A percentile compares a stretch with the other conserved stretches of the same genome.
Conservation (phyloP, 2,113 vertebrate genomes). For the Lepus timidus region DNA sequence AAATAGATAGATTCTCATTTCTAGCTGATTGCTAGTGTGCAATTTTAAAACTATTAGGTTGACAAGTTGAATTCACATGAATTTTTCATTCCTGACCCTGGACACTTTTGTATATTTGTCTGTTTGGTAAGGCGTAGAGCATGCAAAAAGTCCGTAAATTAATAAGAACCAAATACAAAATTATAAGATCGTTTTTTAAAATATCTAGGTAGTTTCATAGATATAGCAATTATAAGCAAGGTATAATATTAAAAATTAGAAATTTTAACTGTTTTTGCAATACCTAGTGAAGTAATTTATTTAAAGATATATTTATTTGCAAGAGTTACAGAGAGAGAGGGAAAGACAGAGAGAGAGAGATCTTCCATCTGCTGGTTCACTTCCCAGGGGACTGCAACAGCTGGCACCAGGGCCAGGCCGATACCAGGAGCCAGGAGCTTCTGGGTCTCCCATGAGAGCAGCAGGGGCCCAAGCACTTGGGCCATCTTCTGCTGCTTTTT, state of each 20-base stretch:
- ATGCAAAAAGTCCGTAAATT: background rate
- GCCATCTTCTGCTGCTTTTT: too few species aligned
- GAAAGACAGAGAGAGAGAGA: too few species aligned
- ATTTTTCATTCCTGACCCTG: conserved; percentile 35
- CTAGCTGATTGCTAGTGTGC: background rate
- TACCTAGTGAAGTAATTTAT: background rate
- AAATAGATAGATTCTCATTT: conserved; percentile 26
- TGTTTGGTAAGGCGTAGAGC: conserved; percentile 21
- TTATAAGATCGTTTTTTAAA: background rate
- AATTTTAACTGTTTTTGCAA: background rate
- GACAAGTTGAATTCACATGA: background rate
- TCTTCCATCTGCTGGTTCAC: too few species aligned
- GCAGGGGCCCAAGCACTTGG: too few species aligned
- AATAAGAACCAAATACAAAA: background rate
- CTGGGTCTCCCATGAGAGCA: too few species aligned
- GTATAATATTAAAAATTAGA: background rate
- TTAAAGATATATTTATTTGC: too few species aligned
- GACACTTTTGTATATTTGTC: background rate
- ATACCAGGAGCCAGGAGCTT: too few species aligned
- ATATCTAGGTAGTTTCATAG: conserved; percentile 3
- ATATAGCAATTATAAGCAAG: background rate
- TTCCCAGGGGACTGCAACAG: too few species aligned
- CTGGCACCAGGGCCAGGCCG: too few species aligned
- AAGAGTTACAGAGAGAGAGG: too few species aligned
- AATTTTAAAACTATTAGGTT: conserved; percentile 27